phyloP scores from a whole-genome alignment of 2,888 invertebrate species.

The Prosapia bicincta region DNA sequence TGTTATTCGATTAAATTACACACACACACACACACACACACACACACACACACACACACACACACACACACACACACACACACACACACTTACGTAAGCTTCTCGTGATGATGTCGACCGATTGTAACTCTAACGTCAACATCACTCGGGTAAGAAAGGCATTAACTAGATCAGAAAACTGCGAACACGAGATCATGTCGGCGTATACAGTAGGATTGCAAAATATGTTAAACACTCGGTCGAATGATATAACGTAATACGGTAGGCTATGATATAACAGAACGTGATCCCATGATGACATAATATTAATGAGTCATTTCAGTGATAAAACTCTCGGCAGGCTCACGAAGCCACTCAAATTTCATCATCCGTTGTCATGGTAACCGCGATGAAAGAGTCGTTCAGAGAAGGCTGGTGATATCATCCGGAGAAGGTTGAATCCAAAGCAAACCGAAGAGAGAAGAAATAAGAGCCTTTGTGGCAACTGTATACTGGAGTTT shows the following conservation, averaged over 20 bases:
- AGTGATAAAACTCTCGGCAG: background rate
- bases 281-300: background rate
- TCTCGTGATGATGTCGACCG: too few relatives aligned
- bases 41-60: too few relatives aligned
- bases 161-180: background rate
- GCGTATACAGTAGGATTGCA: background rate
- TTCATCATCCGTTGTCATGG: background rate
- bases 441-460: too few relatives aligned
- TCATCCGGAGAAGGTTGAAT: background rate
- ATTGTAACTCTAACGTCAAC: too few relatives aligned
- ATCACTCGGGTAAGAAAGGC: background rate
- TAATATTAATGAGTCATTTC: background rate
- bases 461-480: too few relatives aligned
- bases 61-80: too few relatives aligned
- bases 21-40: too few relatives aligned
- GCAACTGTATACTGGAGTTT: too few relatives aligned
- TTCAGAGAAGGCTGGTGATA: background rate
- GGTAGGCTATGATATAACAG: background rate
- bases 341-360: background rate
- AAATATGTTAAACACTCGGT: background rate
- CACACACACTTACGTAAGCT: too few relatives aligned
- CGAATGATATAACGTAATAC: background rate
- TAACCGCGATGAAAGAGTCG: background rate
- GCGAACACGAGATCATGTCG: background rate
- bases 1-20: too few relatives aligned